These are phyloP conservation scores for Acridotheres tristis DNA, from an alignment of 2,797 vertebrate species.

Conservation along the genomic window DNA sequence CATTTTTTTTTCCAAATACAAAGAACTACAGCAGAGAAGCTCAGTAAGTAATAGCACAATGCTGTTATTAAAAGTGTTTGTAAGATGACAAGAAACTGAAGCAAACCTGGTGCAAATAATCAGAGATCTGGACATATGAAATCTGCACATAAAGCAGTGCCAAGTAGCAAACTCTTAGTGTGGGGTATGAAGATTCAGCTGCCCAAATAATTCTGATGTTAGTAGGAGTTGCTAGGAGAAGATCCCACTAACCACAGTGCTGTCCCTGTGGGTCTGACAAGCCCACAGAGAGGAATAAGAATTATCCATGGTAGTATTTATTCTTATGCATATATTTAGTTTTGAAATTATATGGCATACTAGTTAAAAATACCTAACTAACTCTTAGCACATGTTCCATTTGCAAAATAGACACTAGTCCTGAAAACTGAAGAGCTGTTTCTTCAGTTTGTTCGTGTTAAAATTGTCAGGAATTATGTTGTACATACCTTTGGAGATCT, in stretches of 20 bases:
- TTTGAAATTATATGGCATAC: constrained; percentile 20
- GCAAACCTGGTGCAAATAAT: background rate
- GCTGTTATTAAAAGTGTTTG: background rate
- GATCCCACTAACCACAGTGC: constrained; percentile 5
- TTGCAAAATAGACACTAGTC: background rate
- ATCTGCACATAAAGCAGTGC: background rate
- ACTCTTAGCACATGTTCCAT: background rate
- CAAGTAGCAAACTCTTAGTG: background rate
- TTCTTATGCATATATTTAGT: constrained; percentile 3
- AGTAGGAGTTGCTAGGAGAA: constrained; percentile 23
- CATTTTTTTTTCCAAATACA: background rate
- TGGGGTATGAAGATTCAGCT: background rate
- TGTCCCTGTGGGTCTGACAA: constrained; percentile 2
- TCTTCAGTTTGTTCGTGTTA: background rate
- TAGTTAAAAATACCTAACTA: constrained; percentile 29
- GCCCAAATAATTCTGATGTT: constrained; percentile 5
- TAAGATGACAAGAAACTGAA: background rate
- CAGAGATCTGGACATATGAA: background rate
- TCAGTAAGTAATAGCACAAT: background rate
- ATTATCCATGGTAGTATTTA: background rate
- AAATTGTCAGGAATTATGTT: background rate
- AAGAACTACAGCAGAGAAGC: background rate
- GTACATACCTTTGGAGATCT: background rate
- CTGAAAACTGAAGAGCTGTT: background rate
- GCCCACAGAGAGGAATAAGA: constrained; percentile 10